phyloP scores from a whole-genome alignment of 2,797 vertebrate species.

The Emys orbicularis region DNA sequence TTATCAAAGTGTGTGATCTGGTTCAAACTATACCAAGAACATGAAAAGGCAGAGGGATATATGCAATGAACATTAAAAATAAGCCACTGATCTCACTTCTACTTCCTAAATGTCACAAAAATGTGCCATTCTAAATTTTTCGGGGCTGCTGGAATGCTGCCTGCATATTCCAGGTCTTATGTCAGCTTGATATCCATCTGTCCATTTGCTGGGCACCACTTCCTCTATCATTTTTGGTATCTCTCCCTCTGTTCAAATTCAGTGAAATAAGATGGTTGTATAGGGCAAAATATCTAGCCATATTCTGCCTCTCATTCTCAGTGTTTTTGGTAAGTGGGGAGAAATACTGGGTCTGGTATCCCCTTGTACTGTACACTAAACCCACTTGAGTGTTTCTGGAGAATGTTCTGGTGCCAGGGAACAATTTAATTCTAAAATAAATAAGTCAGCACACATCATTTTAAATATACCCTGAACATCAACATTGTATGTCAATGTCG shows the following conservation, averaged over 20 bases:
- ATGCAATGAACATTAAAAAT: constrained; percentile 44
- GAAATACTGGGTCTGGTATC: not conserved
- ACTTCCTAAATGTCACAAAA: constrained; percentile 55
- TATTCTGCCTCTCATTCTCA: not conserved
- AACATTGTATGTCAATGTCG: not conserved
- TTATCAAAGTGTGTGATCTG: constrained; percentile 8
- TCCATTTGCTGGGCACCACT: not conserved
- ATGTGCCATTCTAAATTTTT: constrained; percentile 31
- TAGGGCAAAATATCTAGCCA: no score
- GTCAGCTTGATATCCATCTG: constrained; percentile 47
- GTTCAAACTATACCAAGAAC: constrained; percentile 25
- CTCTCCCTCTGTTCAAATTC: not conserved
- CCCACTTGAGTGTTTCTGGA: not conserved
- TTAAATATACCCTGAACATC: constrained; percentile 31
- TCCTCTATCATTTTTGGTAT: constrained; percentile 36
- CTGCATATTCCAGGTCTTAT: constrained; percentile 57
- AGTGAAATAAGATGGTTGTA: not conserved
- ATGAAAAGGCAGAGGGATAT: not conserved
- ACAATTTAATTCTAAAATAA: constrained; percentile 40
- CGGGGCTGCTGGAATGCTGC: constrained; percentile 22
- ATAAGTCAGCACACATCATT: not conserved
- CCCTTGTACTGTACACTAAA: not conserved
- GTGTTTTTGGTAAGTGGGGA: not conserved
- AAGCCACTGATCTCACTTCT: constrained; percentile 42
- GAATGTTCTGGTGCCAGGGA: not conserved